These are phyloP conservation scores for Rhegmatorhina hoffmannsi DNA, from an alignment of 2,113 vertebrate species.

Conservation along the genomic window DNA sequence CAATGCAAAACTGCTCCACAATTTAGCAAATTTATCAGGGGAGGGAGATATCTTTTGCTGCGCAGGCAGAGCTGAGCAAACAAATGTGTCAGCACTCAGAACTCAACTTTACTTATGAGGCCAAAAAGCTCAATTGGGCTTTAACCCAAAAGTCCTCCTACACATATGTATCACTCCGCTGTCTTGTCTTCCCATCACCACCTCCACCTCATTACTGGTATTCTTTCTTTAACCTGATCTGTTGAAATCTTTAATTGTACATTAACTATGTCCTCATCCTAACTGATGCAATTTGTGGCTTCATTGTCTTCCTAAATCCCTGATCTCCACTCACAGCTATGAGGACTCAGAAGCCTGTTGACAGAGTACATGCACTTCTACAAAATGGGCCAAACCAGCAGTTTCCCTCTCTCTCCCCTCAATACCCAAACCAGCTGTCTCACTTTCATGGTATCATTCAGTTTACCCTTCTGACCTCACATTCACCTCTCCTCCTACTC, in stretches of 20 bases:
- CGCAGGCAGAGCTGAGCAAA: neutral
- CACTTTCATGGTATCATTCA: neutral
- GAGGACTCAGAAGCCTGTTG: neutral
- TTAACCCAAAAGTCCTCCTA: constrained; percentile 45
- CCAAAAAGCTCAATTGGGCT: constrained; percentile 35
- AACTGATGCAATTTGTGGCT: neutral
- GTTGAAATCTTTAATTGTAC: neutral
- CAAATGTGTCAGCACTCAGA: constrained; percentile 44
- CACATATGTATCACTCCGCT: constrained; percentile 7
- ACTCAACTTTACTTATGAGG: constrained; percentile 38
- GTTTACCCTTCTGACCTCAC: neutral
- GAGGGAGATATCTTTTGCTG: neutral
- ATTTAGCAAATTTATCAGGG: constrained; percentile 6
- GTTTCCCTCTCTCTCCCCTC: neutral
- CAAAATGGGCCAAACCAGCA: neutral
- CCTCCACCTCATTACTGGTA: constrained; percentile 43
- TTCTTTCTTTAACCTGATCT: neutral
- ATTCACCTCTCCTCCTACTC: neutral
- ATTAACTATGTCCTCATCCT: neutral
- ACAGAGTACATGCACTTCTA: neutral
- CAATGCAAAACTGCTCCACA: neutral
- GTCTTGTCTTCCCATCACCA: constrained; percentile 61
- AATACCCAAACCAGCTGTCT: neutral
- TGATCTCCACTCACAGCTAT: neutral
- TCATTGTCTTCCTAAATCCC: neutral